Evolutionary conservation across 92 coral and sea anemone genomes (phyloP), one percentile per base, ranked within the genome.

Genomic region (Porites lobata): DNA sequence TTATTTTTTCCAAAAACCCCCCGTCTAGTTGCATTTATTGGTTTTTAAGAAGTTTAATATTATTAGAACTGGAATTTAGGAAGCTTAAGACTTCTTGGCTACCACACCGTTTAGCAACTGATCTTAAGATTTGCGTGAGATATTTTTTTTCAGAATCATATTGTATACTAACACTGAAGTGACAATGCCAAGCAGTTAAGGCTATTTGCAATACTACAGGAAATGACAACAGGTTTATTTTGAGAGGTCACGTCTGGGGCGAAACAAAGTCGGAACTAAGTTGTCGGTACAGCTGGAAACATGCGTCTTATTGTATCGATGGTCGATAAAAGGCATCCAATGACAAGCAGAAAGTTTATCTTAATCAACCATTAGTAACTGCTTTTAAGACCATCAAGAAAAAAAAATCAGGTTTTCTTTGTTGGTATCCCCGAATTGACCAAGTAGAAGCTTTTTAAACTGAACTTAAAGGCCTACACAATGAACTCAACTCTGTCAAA

Each of bases 231-330:
- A 50, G 4, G 32, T 63, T 22, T 22, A 22, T 22, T 50, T n/a
- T 12, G 13, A 64, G 65, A 64, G 57, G 13, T 50, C 21, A 14
- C 67, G 85, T 65, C 52, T 51, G 22, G 22, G 22, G 32, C 13
- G 66, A 59, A 77, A 78, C 50, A 67, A n/a, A 17, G 56, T 38
- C 86, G 78, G 78, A 57, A 58, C 47, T 38, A n/a, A 69, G 1
- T 7, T 57, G 20, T 82, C 71, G 47, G 7, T 7, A 15, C 3
- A 21, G 1, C 8, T 12, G 17, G 51, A 61, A 19, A 9, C 32
- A 57, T 52, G 21, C 32, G 69, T 38, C 51, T 70, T 74, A 53
- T 22, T 10, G 18, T 69, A 20, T 69, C 69, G 17, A 26, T 50
- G 9, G 18, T 3, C 63, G 68, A 62, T 79, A 63, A 79, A 50